These are phyloP conservation scores for Trissonchulus latispiculum DNA, from an alignment of 2,888 invertebrate species.

Conservation along the genomic window DNA sequence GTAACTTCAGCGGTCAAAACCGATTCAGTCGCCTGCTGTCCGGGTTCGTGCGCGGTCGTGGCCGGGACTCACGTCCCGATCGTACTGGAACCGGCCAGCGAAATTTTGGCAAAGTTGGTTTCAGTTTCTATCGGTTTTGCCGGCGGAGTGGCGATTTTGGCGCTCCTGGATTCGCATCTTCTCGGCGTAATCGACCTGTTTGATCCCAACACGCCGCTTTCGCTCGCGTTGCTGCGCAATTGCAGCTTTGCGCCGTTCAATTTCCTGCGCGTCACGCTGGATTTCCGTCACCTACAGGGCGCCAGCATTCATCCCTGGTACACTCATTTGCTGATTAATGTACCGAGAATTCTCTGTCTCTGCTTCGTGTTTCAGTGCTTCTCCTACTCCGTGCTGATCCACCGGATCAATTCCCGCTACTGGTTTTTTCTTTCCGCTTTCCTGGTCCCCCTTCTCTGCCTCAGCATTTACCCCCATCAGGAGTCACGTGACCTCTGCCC, in stretches of 20 bases:
- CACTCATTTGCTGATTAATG: constrained; percentile 66
- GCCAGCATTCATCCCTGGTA: constrained; percentile 76
- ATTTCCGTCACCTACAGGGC: constrained; percentile 57
- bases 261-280: background rate
- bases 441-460: constrained; percentile 59
- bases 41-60: too few relatives aligned
- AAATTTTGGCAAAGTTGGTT: background rate
- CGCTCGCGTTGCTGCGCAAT: background rate
- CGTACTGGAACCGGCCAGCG: background rate
- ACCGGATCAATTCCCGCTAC: background rate
- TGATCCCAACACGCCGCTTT: background rate
- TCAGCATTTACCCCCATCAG: constrained; percentile 81
- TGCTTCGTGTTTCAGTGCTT: constrained; percentile 14
- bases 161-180: background rate
- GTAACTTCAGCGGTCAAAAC: background rate
- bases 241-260: background rate
- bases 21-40: background rate
- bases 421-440: constrained; percentile 56
- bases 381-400: background rate
- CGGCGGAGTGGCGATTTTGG: background rate
- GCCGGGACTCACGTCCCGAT: too few relatives aligned
- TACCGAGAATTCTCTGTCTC: constrained; percentile 62
- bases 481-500: constrained; percentile 82
- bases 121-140: background rate
- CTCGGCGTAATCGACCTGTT: background rate